Conservation (phyloP, 2,888 invertebrate genomes). For the Polymixis lichenea region DNA sequence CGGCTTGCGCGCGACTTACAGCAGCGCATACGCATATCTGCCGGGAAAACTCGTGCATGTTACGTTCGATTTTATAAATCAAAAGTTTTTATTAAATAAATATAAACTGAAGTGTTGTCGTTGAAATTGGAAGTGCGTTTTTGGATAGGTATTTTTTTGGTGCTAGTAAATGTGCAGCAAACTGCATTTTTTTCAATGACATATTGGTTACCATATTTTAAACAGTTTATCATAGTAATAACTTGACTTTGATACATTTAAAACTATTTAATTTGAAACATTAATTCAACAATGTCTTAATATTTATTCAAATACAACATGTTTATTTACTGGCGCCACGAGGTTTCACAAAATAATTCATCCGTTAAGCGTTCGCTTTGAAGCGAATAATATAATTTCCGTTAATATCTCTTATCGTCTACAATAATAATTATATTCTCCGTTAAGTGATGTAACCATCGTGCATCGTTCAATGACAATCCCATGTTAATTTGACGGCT, state of each 20-base stretch:
- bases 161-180: slow-evolving; percentile 32
- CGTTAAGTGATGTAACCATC: slow-evolving; percentile 81
- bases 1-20: slow-evolving; percentile 80
- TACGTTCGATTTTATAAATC: slow-evolving; percentile 30
- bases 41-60: slow-evolving; percentile 68
- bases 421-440: slow-evolving; percentile 76
- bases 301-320: slow-evolving; percentile 28
- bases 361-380: slow-evolving; percentile 66
- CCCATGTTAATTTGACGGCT: slow-evolving; percentile 85
- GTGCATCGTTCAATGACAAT: slow-evolving; percentile 78
- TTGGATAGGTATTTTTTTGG: slow-evolving; percentile 8
- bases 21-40: slow-evolving; percentile 76
- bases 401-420: slow-evolving; percentile 79
- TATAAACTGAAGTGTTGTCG: slow-evolving; percentile 19
- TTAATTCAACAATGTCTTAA: background rate
- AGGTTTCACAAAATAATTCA: slow-evolving; percentile 68
- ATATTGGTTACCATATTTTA: background rate
- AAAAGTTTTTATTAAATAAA: slow-evolving; percentile 17
- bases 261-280: slow-evolving; percentile 7
- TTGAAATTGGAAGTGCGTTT: slow-evolving; percentile 36
- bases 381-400: slow-evolving; percentile 80
- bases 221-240: background rate
- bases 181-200: slow-evolving; percentile 55
- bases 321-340: slow-evolving; percentile 50
- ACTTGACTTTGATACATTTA: background rate